A percentile compares a stretch with the other conserved stretches of the same genome.
These are phyloP conservation scores for Carcharodon carcharias DNA, from an alignment of 2,797 vertebrate genomes.

Conservation along the genomic window DNA sequence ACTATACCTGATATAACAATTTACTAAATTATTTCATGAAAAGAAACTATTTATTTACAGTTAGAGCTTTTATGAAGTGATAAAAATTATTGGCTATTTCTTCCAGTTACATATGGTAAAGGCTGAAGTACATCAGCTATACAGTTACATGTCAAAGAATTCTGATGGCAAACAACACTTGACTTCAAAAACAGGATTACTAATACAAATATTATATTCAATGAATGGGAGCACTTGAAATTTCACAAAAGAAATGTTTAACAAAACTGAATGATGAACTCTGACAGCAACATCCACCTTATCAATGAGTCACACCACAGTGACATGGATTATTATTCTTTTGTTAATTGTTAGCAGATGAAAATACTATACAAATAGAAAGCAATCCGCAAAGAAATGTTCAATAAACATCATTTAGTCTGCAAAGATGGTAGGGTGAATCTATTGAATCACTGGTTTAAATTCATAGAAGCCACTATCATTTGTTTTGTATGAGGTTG, in stretches of 20 bases:
- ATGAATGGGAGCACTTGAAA: not conserved
- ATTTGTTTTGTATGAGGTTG: not conserved
- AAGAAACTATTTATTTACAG: not conserved
- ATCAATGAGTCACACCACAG: not conserved
- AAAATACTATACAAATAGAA: not conserved
- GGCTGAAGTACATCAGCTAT: too few relatives aligned
- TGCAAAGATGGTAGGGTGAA: not conserved
- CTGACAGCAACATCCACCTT: not conserved
- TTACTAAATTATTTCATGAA: not conserved
- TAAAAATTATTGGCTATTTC: not conserved
- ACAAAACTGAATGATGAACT: not conserved
- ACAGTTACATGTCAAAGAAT: not conserved
- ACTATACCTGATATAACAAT: not conserved
- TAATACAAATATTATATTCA: not conserved
- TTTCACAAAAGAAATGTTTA: not conserved
- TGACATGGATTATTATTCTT: not conserved
- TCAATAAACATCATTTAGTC: not conserved
- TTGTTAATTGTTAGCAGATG: not conserved
- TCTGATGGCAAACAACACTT: not conserved
- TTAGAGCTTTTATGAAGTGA: not conserved
- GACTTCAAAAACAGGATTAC: not conserved
- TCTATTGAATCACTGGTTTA: not conserved
- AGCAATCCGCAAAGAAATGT: not conserved
- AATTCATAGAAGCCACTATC: not conserved
- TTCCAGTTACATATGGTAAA: too few relatives aligned